Percentiles rank a stretch among this genome's conserved stretches.
Conservation (phyloP, 2,888 invertebrate genomes). For the Parnassius orleans region DNA sequence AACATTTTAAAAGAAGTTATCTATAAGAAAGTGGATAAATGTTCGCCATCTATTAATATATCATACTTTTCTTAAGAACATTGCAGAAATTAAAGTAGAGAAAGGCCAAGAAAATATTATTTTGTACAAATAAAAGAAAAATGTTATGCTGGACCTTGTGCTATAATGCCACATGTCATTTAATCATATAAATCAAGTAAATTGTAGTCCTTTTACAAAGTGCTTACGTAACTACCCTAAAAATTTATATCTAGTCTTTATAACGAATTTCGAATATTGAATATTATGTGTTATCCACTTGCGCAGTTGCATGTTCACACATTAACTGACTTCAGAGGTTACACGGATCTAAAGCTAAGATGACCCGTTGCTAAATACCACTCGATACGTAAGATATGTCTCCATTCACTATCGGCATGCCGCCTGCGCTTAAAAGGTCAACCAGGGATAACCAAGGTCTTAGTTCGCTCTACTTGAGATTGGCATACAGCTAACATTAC, state of each 20-base stretch:
- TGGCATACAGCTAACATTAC: constrained; percentile 17
- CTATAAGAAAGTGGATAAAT: no score
- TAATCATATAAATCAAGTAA: no score
- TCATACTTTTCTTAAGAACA: no score
- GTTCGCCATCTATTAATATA: no score
- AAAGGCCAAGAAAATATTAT: no score
- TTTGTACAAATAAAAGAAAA: no score
- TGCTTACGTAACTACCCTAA: no score
- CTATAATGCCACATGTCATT: no score
- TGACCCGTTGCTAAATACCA: constrained; percentile 23
- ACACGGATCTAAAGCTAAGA: constrained; percentile 10
- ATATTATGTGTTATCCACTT: not conserved
- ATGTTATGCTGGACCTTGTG: no score
- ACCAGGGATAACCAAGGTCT: constrained; percentile 38
- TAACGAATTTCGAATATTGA: not conserved
- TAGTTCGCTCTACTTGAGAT: constrained; percentile 35
- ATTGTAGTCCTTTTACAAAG: no score
- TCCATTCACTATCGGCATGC: constrained; percentile 39
- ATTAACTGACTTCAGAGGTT: constrained; percentile 8
- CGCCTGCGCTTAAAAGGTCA: constrained; percentile 34
- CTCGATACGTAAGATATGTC: constrained; percentile 20
- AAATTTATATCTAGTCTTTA: not conserved
- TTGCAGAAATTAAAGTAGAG: no score
- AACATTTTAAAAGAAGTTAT: no score
- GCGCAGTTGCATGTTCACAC: not conserved